Conservation (phyloP, 2,113 vertebrate species). For the Synodontis membranacea region DNA sequence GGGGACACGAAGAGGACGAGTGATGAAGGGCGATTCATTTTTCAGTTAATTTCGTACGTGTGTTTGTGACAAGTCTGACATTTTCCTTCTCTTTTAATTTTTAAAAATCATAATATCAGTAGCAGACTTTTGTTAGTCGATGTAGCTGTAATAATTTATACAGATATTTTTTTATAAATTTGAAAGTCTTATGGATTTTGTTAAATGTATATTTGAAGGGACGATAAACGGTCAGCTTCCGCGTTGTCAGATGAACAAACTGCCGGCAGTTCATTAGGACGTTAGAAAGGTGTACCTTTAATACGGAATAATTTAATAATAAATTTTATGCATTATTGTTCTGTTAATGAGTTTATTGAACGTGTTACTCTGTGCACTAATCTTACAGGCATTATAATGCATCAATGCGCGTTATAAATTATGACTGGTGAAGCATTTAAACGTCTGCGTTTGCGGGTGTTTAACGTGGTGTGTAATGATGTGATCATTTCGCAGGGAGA, state of each 20-base stretch:
- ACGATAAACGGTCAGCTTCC: slow-evolving; percentile 82
- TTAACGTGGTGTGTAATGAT: neutral
- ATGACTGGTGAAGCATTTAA: neutral
- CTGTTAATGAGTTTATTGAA: slow-evolving; percentile 49
- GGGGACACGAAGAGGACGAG: neutral
- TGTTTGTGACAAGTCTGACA: neutral
- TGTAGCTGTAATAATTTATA: slow-evolving; percentile 86
- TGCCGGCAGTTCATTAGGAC: slow-evolving; percentile 81
- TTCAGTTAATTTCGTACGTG: neutral
- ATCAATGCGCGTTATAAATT: neutral
- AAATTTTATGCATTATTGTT: slow-evolving; percentile 74
- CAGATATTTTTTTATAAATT: slow-evolving; percentile 84
- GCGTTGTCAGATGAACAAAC: slow-evolving; percentile 86
- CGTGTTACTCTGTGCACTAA: neutral
- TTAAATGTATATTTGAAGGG: slow-evolving; percentile 79
- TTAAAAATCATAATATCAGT: slow-evolving; percentile 66
- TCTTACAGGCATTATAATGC: neutral
- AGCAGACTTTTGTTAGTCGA: slow-evolving; percentile 80
- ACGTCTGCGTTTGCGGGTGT: neutral
- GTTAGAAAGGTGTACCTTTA: slow-evolving; percentile 88
- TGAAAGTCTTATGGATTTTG: slow-evolving; percentile 69
- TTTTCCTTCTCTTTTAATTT: neutral
- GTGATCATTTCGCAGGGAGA: neutral
- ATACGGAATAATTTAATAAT: slow-evolving; percentile 81
- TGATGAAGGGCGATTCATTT: neutral